Percentiles rank a stretch among this genome's conserved stretches.
Conservation (phyloP, 2,113 vertebrate genomes). For the Noctilio leporinus region DNA sequence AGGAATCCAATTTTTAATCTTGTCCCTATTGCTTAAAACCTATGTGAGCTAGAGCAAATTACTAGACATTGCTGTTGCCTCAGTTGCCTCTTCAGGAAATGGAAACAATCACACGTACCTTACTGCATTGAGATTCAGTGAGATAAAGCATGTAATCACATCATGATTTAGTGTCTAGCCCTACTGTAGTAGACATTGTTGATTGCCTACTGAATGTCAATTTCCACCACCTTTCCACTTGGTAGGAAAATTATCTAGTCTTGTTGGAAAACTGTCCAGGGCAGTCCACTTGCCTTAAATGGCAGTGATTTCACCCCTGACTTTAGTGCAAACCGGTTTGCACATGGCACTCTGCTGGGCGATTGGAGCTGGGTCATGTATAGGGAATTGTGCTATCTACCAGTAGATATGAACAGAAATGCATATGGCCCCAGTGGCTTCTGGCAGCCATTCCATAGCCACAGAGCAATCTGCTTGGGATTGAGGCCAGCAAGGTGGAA, state of each 20-base stretch:
- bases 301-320: background rate
- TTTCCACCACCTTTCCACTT: background rate
- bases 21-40: background rate
- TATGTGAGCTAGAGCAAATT: background rate
- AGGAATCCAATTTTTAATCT: background rate
- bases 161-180: background rate
- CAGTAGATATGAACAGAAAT: background rate
- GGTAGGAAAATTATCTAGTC: background rate
- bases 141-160: background rate
- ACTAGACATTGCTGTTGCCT: background rate
- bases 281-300: background rate
- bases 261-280: background rate
- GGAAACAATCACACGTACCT: background rate
- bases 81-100: background rate
- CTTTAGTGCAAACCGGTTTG: background rate
- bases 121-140: background rate
- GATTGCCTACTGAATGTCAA: background rate
- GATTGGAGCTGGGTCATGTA: background rate
- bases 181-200: too few species aligned
- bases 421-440: fast-evolving
- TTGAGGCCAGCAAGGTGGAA: background rate
- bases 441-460: background rate
- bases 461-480: background rate
- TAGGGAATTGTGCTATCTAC: background rate
- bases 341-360: background rate